Base-by-base conservation (phyloP, 2,113 vertebrate species). In the Spilogale gracilis region DNA sequence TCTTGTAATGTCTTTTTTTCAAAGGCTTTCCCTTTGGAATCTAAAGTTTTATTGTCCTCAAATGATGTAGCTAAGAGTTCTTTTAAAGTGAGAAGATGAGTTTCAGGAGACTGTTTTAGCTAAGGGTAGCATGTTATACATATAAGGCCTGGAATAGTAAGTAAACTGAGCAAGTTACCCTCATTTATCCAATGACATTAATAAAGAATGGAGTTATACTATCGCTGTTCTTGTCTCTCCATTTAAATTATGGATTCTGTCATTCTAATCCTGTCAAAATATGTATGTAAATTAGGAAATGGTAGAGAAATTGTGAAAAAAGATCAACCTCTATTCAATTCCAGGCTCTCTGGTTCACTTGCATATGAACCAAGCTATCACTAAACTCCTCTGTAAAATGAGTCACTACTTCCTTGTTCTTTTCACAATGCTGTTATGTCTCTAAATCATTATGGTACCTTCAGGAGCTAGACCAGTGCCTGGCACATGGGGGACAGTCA, bases 21-120 rank as follows among this genome's bases (percentile, higher is more conserved):
- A 85, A 83, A 95, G 43, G 69, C 21, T 69, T n/a, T 71, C 89
- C 65, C 52, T 93, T 80, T 83, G 80, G 43, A 85, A 9, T 38
- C 14, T 74, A 25, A 94, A 91, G 16, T 74, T 67, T 54, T 89
- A 67, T 32, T 76, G 14, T 38, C 9, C 50, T 12, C 10, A 76
- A 78, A 78, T 45, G 3, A 30, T 82, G 9, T 52, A 3, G 16
- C n/a, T 65, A 63, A 60, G 67, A 54, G 43, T 2, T 84, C n/a
- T 65, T 30, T 79, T 25, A 91, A 96, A 92, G 4, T 16, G 38
- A 94, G 21, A 63, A 48, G 30, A 18, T n/a, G 3, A 2, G 7
- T 38, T 84, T 5, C 52, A 50, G 30, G 10, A 67, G 21, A 83
- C 38, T n/a, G 30, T n/a, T 56, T 92, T 32, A 74, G 14, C 38